Evolutionary conservation across 2,888 invertebrate species (phyloP).

Genomic region (Eristalis arbustorum): DNA sequence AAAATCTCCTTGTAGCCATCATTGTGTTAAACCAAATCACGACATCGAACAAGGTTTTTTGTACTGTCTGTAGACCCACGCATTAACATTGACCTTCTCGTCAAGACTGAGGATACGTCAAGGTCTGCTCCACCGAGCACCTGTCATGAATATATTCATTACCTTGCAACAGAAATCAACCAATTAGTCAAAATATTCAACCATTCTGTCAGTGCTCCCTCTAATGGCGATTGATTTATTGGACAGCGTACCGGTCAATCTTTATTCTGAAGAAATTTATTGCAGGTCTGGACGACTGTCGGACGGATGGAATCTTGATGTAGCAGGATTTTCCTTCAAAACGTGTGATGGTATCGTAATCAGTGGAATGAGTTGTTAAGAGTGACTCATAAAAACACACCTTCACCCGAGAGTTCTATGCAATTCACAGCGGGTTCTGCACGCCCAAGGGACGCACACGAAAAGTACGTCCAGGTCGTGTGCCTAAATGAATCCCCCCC

Average conservation of each 20-base stretch:
- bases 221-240: not conserved
- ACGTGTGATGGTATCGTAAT: too few relatives aligned
- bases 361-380: too few relatives aligned
- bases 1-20: too few relatives aligned
- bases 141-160: not conserved
- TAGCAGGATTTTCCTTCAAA: too few relatives aligned
- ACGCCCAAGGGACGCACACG: not conserved
- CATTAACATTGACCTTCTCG: too few relatives aligned
- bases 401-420: not conserved
- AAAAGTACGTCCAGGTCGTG: not conserved
- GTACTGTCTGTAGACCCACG: too few relatives aligned
- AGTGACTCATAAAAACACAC: not conserved
- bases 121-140: not conserved
- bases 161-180: not conserved
- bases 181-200: not conserved
- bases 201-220: not conserved
- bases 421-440: constrained; percentile 13
- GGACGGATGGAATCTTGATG: too few relatives aligned
- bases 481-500: constrained; percentile 16
- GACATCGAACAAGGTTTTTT: too few relatives aligned
- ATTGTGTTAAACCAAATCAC: too few relatives aligned
- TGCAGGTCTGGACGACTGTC: too few relatives aligned
- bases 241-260: not conserved
- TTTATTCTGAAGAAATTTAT: not conserved
- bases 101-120: not conserved